Conservation (phyloP, 2,113 vertebrate genomes). For the Microtus richardsoni region DNA sequence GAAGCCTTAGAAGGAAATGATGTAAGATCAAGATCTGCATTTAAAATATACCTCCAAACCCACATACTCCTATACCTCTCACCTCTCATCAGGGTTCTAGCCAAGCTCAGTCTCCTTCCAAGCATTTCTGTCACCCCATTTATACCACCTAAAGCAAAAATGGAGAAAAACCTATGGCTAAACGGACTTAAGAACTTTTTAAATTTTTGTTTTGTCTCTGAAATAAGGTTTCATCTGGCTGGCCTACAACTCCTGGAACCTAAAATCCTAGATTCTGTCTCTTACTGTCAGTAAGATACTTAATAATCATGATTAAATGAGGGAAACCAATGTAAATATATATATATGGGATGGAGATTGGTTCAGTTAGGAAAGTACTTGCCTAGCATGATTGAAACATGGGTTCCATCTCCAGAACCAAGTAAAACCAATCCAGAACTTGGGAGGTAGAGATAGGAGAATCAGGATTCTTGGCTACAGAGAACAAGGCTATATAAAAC, state of each 20-base stretch:
- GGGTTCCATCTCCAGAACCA: neutral
- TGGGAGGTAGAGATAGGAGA: neutral
- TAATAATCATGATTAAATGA: constrained; percentile 7
- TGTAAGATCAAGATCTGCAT: neutral
- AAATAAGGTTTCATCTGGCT: neutral
- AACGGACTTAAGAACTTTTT: neutral
- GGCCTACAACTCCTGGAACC: neutral
- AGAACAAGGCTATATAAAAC: neutral
- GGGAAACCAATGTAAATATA: neutral
- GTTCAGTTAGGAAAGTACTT: neutral
- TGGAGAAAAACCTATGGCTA: neutral
- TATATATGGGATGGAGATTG: neutral
- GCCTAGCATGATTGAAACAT: neutral
- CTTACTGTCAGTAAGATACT: neutral
- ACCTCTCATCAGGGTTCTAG: neutral
- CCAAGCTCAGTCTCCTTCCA: neutral
- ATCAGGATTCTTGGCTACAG: neutral
- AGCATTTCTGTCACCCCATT: neutral
- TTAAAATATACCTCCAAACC: neutral
- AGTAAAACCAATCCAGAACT: neutral
- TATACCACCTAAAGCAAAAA: neutral
- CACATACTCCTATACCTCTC: neutral
- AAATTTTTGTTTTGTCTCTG: neutral
- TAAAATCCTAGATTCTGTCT: neutral
- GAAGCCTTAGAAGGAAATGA: neutral